Evolutionary conservation across 2,888 invertebrate species (phyloP).

Genomic region (Pemphredon lugubris): DNA sequence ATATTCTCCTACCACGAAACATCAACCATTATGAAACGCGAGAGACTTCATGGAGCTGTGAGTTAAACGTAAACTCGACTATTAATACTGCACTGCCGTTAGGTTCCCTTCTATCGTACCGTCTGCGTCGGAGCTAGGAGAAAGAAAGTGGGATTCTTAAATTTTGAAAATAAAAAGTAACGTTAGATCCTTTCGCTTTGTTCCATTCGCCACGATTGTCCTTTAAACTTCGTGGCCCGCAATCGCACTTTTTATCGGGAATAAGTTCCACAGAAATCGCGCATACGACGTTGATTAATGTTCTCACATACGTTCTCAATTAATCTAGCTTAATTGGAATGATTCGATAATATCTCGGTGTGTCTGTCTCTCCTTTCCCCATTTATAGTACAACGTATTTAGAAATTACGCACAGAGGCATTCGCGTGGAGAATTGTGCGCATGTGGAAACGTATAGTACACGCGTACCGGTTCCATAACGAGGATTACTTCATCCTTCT

Average conservation of each 20-base stretch:
- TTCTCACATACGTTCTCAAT: slow-evolving; percentile 19
- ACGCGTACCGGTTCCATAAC: slow-evolving; percentile 69
- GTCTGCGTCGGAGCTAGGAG: too few species aligned
- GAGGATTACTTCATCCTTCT: slow-evolving; percentile 72
- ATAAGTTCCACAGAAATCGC: slow-evolving; percentile 1
- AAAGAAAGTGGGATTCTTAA: too few species aligned
- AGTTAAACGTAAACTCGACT: too few species aligned
- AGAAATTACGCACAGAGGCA: slow-evolving; percentile 60
- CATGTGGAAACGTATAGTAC: slow-evolving; percentile 54
- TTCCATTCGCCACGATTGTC: too few species aligned
- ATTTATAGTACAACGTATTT: slow-evolving; percentile 59
- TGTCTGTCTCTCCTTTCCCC: slow-evolving; percentile 43
- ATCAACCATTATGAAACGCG: too few species aligned
- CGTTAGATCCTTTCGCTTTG: too few species aligned
- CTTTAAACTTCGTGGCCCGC: too few species aligned
- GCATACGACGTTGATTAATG: slow-evolving; percentile 22
- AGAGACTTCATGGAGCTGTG: too few species aligned
- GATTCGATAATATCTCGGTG: slow-evolving; percentile 43
- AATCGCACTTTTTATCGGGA: not conserved
- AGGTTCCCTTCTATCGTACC: too few species aligned
- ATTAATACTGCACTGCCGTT: too few species aligned
- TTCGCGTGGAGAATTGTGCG: slow-evolving; percentile 54
- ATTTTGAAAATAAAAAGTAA: too few species aligned
- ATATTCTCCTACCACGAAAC: too few species aligned
- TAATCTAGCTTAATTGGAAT: slow-evolving; percentile 46